phyloP scores from a whole-genome alignment of 2,888 invertebrate genomes.

The Xestia rhomboidea region DNA sequence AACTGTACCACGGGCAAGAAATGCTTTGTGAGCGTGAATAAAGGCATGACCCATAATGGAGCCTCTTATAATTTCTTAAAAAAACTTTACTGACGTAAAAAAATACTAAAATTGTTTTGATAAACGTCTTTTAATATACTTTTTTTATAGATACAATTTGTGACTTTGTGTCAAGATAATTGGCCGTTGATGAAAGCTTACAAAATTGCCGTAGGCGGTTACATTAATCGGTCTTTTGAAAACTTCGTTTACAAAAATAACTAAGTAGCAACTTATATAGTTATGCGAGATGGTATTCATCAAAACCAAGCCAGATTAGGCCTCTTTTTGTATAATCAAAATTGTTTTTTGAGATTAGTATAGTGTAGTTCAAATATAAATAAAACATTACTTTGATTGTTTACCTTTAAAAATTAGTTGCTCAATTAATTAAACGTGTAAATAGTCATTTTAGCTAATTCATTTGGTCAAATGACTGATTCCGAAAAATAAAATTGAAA shows the following conservation, averaged over 20 bases:
- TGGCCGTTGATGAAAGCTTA: conserved; percentile 3
- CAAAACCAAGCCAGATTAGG: neutral
- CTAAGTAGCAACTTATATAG: neutral
- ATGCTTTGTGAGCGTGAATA: neutral
- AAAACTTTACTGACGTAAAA: neutral
- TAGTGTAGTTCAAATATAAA: no score
- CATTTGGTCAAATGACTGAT: neutral
- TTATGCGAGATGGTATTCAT: neutral
- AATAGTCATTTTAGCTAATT: neutral
- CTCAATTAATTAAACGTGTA: neutral
- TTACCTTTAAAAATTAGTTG: neutral
- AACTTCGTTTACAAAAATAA: neutral
- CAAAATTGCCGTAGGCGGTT: conserved; percentile 8
- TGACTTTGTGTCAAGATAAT: conserved; percentile 10
- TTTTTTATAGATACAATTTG: conserved; percentile 7
- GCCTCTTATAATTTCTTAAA: neutral
- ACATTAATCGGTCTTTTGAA: conserved; percentile 2
- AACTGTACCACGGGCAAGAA: no score
- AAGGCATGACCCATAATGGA: neutral
- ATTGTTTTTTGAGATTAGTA: no score
- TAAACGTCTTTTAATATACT: neutral
- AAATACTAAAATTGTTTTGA: neutral
- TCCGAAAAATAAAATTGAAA: no score
- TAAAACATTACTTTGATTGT: no score
- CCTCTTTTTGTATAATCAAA: no score